Evolutionary conservation across 2,888 invertebrate genomes (phyloP).

Genomic region (Drosophila mettleri): DNA sequence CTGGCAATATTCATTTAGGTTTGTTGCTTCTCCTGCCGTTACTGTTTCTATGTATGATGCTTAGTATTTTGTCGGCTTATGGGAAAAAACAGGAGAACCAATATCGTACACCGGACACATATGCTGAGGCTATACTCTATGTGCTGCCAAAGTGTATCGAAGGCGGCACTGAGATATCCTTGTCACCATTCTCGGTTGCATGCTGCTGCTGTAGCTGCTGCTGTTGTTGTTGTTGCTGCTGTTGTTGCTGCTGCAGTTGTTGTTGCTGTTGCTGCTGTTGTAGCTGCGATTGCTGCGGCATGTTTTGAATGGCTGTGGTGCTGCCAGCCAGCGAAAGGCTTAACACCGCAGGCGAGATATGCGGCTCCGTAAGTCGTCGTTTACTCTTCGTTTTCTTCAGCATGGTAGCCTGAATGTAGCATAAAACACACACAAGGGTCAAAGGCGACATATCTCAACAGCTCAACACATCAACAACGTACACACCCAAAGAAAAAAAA

Average conservation of each 20-base stretch:
- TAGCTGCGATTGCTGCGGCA: slow-evolving; percentile 48
- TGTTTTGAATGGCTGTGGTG: slow-evolving; percentile 67
- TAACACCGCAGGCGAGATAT: slow-evolving; percentile 87
- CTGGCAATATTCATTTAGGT: slow-evolving; percentile 12
- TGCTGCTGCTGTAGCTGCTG: slow-evolving; percentile 46
- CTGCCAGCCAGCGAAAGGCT: slow-evolving; percentile 73
- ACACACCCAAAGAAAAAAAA: slow-evolving; percentile 31
- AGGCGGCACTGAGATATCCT: slow-evolving; percentile 70
- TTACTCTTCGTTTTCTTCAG: slow-evolving; percentile 99
- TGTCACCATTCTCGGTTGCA: slow-evolving; percentile 87
- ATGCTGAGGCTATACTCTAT: slow-evolving; percentile 83
- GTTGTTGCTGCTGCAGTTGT: slow-evolving; percentile 61
- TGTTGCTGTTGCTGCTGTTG: slow-evolving; percentile 45
- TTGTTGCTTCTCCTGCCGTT: slow-evolving; percentile 14
- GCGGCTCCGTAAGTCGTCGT: slow-evolving; percentile 94
- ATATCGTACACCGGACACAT: slow-evolving; percentile 85
- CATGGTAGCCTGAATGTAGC: slow-evolving; percentile 96
- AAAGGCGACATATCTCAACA: slow-evolving; percentile 54
- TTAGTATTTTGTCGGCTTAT: slow-evolving; percentile 40
- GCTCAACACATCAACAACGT: slow-evolving; percentile 28
- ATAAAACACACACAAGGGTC: slow-evolving; percentile 73
- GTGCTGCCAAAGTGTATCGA: slow-evolving; percentile 65
- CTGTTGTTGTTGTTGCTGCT: slow-evolving; percentile 29
- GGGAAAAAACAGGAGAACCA: slow-evolving; percentile 85
- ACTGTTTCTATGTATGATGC: slow-evolving; percentile 15